Conservation (phyloP, 2,113 vertebrate species). For the Dicerorhinus sumatrensis region DNA sequence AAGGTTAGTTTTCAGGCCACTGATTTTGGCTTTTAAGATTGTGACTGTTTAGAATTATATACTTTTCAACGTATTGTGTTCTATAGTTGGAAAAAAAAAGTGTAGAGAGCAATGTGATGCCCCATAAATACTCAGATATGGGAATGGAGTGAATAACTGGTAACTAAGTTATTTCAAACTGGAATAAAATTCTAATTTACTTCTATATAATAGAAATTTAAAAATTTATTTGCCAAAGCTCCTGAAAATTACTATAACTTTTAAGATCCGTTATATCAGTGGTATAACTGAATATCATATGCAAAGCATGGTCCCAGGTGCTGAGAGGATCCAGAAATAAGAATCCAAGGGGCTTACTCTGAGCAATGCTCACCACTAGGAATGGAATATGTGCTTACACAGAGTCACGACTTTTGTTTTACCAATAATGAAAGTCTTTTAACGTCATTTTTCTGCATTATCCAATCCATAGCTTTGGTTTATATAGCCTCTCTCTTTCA, state of each 20-base stretch:
- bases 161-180: not conserved
- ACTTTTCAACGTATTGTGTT: not conserved
- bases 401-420: not conserved
- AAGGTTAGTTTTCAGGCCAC: not conserved
- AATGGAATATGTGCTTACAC: fast-evolving
- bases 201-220: not conserved
- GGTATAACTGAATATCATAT: not conserved
- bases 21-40: not conserved
- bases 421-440: not conserved
- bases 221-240: not conserved
- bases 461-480: not conserved
- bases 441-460: not conserved
- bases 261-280: not conserved
- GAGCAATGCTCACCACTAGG: not conserved
- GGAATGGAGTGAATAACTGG: not conserved
- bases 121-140: not conserved
- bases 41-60: not conserved
- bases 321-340: not conserved
- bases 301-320: not conserved
- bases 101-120: not conserved
- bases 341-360: not conserved
- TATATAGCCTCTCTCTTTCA: not conserved
- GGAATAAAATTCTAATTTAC: not conserved
- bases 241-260: not conserved
- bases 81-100: not conserved